A percentile compares a stretch with the other conserved stretches of the same genome.
These are phyloP conservation scores for Stegastes partitus DNA, from an alignment of 2,113 vertebrate species.

Conservation along the genomic window DNA sequence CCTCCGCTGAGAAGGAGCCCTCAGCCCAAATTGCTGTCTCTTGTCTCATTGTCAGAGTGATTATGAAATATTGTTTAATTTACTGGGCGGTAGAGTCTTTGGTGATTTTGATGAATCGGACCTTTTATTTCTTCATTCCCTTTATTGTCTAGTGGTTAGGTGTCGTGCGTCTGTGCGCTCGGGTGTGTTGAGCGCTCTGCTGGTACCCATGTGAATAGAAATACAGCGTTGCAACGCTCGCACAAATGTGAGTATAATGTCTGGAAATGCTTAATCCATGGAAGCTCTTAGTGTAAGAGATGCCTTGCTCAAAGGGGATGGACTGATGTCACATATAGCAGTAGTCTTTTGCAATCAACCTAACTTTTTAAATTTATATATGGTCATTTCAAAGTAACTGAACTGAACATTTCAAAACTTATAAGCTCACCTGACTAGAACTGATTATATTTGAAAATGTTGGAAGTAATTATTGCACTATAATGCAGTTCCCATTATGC, in stretches of 20 bases:
- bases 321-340: neutral
- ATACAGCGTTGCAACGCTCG: constrained; percentile 13
- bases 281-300: neutral
- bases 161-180: constrained; percentile 52
- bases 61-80: constrained; percentile 95
- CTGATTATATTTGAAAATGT: no score
- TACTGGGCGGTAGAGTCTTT: constrained; percentile 85
- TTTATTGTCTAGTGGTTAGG: constrained; percentile 86
- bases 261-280: constrained; percentile 26
- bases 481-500: no score
- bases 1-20: constrained; percentile 88
- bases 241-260: constrained; percentile 34
- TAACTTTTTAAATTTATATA: no score
- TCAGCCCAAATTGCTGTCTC: constrained; percentile 91
- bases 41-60: constrained; percentile 89
- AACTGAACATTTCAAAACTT: no score
- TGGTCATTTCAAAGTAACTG: no score
- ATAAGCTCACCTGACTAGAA: no score
- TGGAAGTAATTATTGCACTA: no score
- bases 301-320: no score
- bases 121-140: constrained; percentile 88
- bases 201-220: constrained; percentile 47
- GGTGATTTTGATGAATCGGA: constrained; percentile 91
- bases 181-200: constrained; percentile 46
- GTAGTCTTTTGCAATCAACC: no score